These are phyloP conservation scores for Drosophila borealis DNA, from an alignment of 2,888 invertebrate genomes.

Conservation along the genomic window DNA sequence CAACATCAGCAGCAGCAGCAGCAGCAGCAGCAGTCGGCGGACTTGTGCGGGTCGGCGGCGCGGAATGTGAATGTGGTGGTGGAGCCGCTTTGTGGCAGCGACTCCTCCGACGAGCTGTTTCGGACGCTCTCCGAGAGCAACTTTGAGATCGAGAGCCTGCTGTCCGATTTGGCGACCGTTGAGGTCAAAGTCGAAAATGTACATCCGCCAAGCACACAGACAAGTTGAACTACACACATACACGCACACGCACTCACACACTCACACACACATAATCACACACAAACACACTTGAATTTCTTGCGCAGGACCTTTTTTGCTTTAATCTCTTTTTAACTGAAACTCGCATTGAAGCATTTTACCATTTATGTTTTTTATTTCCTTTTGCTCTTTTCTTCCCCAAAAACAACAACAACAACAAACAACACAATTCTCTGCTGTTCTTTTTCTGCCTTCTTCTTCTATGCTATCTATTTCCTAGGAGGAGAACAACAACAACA, in stretches of 20 bases:
- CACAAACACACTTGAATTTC: slow-evolving; percentile 3
- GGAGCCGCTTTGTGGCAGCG: slow-evolving; percentile 86
- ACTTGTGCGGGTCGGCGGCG: slow-evolving; percentile 64
- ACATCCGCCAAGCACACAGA: slow-evolving; percentile 66
- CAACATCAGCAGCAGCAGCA: slow-evolving; percentile 11
- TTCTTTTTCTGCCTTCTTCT: slow-evolving; percentile 39
- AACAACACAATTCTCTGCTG: slow-evolving; percentile 52
- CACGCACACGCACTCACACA: not conserved
- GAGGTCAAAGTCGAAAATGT: slow-evolving; percentile 89
- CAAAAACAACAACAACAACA: slow-evolving; percentile 69
- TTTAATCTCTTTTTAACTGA: slow-evolving; percentile 16
- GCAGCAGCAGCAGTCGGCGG: slow-evolving; percentile 44
- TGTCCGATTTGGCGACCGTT: slow-evolving; percentile 90
- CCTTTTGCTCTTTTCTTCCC: slow-evolving; percentile 79
- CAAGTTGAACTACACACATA: slow-evolving; percentile 37
- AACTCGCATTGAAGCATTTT: slow-evolving; percentile 41
- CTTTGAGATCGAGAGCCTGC: slow-evolving; percentile 94
- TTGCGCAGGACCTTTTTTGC: slow-evolving; percentile 36
- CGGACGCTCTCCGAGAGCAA: slow-evolving; percentile 93
- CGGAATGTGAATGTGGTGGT: slow-evolving; percentile 82
- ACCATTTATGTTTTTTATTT: slow-evolving; percentile 58
- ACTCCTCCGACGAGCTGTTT: slow-evolving; percentile 91
- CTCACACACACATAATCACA: slow-evolving; percentile 1
- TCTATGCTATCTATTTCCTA: slow-evolving; percentile 76
- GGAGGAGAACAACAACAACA: slow-evolving; percentile 85